phyloP scores from a whole-genome alignment of 2,797 vertebrate genomes.

The Phataginus tricuspis region DNA sequence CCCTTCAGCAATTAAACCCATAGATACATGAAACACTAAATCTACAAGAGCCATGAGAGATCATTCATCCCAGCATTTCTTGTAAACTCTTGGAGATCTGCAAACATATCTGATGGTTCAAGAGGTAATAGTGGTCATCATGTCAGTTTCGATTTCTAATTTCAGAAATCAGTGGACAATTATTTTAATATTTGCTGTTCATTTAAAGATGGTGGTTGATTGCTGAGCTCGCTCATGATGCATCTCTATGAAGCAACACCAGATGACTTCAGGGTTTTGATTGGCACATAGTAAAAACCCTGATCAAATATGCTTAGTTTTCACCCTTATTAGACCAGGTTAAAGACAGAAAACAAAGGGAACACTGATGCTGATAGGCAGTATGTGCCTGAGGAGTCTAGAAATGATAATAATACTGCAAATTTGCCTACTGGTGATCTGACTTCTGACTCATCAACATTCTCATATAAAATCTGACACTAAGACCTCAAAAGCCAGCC shows the following conservation, averaged over 20 bases:
- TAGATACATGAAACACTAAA: slow-evolving; percentile 11
- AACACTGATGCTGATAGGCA: not conserved
- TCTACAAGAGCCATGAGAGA: not conserved
- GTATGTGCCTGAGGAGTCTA: not conserved
- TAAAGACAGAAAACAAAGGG: not conserved
- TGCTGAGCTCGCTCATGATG: not conserved
- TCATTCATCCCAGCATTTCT: not conserved
- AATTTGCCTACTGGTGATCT: not conserved
- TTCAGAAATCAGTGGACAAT: not conserved
- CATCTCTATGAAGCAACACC: not conserved
- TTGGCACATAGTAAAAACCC: not conserved
- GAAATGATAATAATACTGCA: not conserved
- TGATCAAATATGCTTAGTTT: not conserved
- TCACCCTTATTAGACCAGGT: not conserved
- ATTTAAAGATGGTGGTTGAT: not conserved
- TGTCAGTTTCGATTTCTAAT: not conserved
- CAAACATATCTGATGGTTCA: not conserved
- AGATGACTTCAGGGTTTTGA: not conserved
- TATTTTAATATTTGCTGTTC: not conserved
- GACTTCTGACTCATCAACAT: not conserved
- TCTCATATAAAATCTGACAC: not conserved
- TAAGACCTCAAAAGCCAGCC: not conserved
- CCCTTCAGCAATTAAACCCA: not conserved
- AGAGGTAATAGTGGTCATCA: not conserved
- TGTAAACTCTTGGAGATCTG: not conserved